Conservation (phyloP, 2,113 vertebrate species). For the Siniperca chuatsi region DNA sequence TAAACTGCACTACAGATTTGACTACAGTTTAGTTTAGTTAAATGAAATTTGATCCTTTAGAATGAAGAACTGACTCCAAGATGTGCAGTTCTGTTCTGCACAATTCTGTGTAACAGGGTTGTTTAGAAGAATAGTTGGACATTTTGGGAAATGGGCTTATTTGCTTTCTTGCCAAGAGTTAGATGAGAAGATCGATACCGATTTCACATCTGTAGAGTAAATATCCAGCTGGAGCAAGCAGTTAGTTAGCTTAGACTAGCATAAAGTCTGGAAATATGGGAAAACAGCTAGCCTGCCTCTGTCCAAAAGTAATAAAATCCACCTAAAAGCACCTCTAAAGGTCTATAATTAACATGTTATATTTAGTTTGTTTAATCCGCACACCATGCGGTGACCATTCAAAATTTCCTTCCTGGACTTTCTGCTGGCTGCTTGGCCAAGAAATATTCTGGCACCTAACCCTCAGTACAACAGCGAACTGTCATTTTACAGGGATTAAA, state of each 20-base stretch:
- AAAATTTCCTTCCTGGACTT: not conserved
- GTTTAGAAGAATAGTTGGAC: not conserved
- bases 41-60: slow-evolving; percentile 6
- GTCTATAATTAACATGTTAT: not conserved
- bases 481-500: not conserved
- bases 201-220: not conserved
- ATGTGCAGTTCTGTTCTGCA: not conserved
- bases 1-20: not conserved
- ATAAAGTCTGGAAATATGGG: not conserved
- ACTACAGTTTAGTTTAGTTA: not conserved
- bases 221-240: not conserved
- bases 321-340: not conserved
- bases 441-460: not conserved
- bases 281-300: not conserved
- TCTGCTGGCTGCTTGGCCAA: not conserved
- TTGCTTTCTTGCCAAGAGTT: not conserved
- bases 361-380: not conserved
- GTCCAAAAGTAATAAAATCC: not conserved
- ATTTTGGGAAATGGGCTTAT: not conserved
- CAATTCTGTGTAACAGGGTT: not conserved
- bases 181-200: not conserved
- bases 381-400: not conserved
- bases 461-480: not conserved
- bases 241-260: not conserved
- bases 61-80: not conserved